Base-by-base conservation (phyloP, 2,888 invertebrate genomes). In the Coecobrya sp. region DNA sequence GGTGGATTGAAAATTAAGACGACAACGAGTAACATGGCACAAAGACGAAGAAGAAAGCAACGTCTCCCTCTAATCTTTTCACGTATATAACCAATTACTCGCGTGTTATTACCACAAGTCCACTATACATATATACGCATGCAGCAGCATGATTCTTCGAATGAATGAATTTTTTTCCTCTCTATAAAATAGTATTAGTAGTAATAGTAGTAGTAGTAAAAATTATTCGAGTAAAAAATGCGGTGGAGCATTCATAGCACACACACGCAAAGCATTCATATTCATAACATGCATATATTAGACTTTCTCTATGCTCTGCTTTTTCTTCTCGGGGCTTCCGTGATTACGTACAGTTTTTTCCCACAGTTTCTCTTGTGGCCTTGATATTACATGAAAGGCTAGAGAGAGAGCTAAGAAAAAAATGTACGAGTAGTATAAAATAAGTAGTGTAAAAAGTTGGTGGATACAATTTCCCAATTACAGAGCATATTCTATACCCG, bases 301-400 rank as follows among this genome's bases (percentile, higher is more conserved):
- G 79, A n/a, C 62, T 88, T 88, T 55, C 68, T 52, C 27, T n/a
- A n/a, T n/a, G 81, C 11, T 68, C 13, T 30, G 27, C 19, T 82
- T 79, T 11, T 79, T 79, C n/a, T 82, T 36, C 16, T 82, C 59
- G n/a, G 8, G 82, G 82, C 82, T 82, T 82, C 82, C 82, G 82
- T 86, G 86, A 89, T 89, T 89, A 89, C 89, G 73, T 82, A 70
- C 82, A 68, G 25, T 89, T 88, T 70, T 68, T 84, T 55, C 84
- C 84, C 89, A 88, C 70, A 89, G 45, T 19, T 49, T 52, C 42
- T 85, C n/a, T 73, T 5, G 70, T 88, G 88, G 88, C 88, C 88
- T 88, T 88, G 88, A 65, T 88, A 36, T 36, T 36, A 36, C 36
- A 36, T 36, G 7, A 36, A 36, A n/a, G n/a, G n/a, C n/a, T n/a